Evolutionary conservation across 2,113 vertebrate genomes (phyloP).

Genomic region (Hoplias malabaricus): DNA sequence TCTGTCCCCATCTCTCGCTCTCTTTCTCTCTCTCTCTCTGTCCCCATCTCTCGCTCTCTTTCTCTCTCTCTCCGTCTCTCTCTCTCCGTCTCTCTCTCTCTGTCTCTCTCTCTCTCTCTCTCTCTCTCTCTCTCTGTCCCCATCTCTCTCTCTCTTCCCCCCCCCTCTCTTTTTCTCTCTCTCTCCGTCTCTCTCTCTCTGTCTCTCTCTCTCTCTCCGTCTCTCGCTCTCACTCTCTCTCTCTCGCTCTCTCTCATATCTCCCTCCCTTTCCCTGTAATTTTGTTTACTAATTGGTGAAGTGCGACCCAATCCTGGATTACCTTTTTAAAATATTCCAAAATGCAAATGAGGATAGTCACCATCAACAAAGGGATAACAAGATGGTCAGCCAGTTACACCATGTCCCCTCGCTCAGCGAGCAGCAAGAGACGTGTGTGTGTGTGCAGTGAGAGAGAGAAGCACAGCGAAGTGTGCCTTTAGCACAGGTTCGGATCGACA

Average conservation of each 20-base stretch:
- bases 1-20: not conserved
- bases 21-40: not conserved
- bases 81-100: not conserved
- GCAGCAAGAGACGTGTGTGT: slow-evolving; percentile 16
- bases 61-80: not conserved
- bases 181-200: not conserved
- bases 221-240: not conserved
- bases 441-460: not conserved
- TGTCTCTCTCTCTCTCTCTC: not conserved
- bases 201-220: not conserved
- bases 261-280: slow-evolving; percentile 15
- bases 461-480: slow-evolving; percentile 8
- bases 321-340: slow-evolving; percentile 77
- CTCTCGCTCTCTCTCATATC: not conserved
- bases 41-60: no score
- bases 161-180: no score
- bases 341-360: slow-evolving; percentile 77
- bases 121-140: not conserved
- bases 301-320: slow-evolving; percentile 69
- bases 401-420: slow-evolving; percentile 46
- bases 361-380: slow-evolving; percentile 77
- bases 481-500: slow-evolving; percentile 25
- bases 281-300: slow-evolving; percentile 44
- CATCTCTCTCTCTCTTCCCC: not conserved
- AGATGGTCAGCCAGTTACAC: slow-evolving; percentile 75